Conservation (phyloP, 2,888 invertebrate genomes). For the Pseudococcus viburni region DNA sequence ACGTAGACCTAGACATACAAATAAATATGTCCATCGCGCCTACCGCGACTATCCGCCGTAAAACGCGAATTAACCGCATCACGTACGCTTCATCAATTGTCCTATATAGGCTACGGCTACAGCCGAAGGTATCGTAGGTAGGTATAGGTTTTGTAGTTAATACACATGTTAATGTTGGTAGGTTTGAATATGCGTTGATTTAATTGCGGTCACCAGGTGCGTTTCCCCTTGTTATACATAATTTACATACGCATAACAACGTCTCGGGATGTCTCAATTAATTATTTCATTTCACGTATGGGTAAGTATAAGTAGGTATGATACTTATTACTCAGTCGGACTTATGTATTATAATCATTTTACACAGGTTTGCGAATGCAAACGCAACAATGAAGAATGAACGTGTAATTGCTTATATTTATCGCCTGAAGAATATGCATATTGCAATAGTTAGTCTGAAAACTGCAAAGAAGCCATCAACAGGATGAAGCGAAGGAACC, state of each 20-base stretch:
- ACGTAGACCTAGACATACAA: neutral
- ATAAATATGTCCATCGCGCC: neutral
- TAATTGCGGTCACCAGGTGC: neutral
- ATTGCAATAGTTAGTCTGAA: no score
- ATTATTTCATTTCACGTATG: neutral
- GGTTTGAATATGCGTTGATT: neutral
- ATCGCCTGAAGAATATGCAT: no score
- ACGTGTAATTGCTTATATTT: no score
- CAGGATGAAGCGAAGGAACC: no score
- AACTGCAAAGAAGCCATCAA: no score
- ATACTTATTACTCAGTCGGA: no score
- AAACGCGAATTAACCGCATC: conserved; percentile 45
- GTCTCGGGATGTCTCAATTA: neutral
- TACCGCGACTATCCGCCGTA: neutral
- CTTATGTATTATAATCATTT: no score
- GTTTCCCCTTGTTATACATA: neutral
- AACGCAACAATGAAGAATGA: no score
- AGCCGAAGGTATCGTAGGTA: neutral
- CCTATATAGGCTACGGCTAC: conserved; percentile 26
- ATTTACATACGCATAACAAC: neutral
- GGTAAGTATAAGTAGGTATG: no score
- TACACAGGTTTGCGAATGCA: no score
- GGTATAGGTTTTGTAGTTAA: neutral
- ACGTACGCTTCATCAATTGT: conserved; percentile 52
- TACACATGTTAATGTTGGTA: neutral